phyloP scores from a whole-genome alignment of 23 tunicate genomes.

The Corella eumyota region DNA sequence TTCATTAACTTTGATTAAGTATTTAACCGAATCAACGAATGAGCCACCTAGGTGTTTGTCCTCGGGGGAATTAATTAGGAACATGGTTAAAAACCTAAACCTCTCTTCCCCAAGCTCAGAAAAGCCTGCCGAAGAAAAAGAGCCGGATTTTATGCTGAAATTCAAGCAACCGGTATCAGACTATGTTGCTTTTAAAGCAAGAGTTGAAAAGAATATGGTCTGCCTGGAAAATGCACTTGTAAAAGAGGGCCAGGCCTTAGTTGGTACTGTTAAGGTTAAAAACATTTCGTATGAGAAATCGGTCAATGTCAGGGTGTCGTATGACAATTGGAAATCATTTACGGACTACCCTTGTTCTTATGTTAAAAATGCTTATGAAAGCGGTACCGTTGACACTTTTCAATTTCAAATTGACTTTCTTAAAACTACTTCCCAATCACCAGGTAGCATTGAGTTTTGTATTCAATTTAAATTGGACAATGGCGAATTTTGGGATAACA shows the following conservation, averaged over 20 bases:
- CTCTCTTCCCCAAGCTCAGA: neutral
- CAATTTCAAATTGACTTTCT: slow-evolving; percentile 38
- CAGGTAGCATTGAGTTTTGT: slow-evolving; percentile 44
- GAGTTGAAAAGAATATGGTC: slow-evolving; percentile 31
- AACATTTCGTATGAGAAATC: slow-evolving; percentile 69
- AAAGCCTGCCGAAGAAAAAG: neutral
- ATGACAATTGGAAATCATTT: slow-evolving; percentile 48
- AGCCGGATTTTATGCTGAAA: slow-evolving; percentile 23
- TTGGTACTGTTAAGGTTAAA: slow-evolving; percentile 66
- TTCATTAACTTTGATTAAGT: slow-evolving; percentile 44
- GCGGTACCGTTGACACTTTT: slow-evolving; percentile 55
- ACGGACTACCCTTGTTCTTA: slow-evolving; percentile 22
- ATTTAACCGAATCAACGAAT: slow-evolving; percentile 51
- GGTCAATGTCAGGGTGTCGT: slow-evolving; percentile 55
- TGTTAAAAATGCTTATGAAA: slow-evolving; percentile 49
- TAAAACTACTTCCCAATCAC: neutral
- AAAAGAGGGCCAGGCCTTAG: slow-evolving; percentile 9
- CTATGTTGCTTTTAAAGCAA: slow-evolving; percentile 50
- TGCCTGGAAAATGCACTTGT: slow-evolving; percentile 57
- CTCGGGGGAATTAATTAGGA: slow-evolving; percentile 15
- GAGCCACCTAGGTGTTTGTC: slow-evolving; percentile 58
- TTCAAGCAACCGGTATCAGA: slow-evolving; percentile 75
- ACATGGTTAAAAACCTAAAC: slow-evolving; percentile 23
- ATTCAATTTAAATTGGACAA: slow-evolving; percentile 24
- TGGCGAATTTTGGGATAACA: slow-evolving; percentile 81